phyloP scores from a whole-genome alignment of 1,140 invertebrate genomes.

The Neodiprion pinetum region DNA sequence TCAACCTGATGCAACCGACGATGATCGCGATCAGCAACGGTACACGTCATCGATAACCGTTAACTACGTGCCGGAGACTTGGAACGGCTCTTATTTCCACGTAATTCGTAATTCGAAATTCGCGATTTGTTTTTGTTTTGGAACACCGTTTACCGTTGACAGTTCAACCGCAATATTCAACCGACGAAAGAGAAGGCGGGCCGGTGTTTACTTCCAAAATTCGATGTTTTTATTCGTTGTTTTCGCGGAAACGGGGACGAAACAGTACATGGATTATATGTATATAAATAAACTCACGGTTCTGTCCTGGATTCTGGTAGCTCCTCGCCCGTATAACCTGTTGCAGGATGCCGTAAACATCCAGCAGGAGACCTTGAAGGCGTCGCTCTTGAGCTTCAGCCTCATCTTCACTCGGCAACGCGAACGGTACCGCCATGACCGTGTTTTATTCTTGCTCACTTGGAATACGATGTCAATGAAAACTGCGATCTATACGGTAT shows the following conservation, averaged over 20 bases:
- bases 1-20: too few relatives aligned
- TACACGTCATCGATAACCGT: too few relatives aligned
- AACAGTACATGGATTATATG: not conserved
- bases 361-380: slow-evolving; percentile 55
- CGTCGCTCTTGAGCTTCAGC: slow-evolving; percentile 49
- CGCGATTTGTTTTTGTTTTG: too few relatives aligned
- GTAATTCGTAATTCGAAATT: too few relatives aligned
- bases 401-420: slow-evolving; percentile 52
- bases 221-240: too few relatives aligned
- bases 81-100: too few relatives aligned
- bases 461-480: too few relatives aligned
- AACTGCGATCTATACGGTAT: too few relatives aligned
- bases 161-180: too few relatives aligned
- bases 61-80: too few relatives aligned
- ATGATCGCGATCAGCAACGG: too few relatives aligned
- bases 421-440: slow-evolving; percentile 55
- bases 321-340: slow-evolving; percentile 53
- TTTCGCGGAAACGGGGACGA: not conserved
- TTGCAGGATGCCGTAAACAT: slow-evolving; percentile 54
- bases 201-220: not conserved
- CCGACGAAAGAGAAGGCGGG: not conserved
- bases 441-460: not conserved
- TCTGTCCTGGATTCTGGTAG: slow-evolving; percentile 53
- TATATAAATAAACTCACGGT: slow-evolving; percentile 51
- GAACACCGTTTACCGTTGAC: too few relatives aligned